Evolutionary conservation across 2,113 vertebrate genomes (phyloP), one percentile per base, ranked within the genome.

Genomic region (Lampris megalopsis): DNA sequence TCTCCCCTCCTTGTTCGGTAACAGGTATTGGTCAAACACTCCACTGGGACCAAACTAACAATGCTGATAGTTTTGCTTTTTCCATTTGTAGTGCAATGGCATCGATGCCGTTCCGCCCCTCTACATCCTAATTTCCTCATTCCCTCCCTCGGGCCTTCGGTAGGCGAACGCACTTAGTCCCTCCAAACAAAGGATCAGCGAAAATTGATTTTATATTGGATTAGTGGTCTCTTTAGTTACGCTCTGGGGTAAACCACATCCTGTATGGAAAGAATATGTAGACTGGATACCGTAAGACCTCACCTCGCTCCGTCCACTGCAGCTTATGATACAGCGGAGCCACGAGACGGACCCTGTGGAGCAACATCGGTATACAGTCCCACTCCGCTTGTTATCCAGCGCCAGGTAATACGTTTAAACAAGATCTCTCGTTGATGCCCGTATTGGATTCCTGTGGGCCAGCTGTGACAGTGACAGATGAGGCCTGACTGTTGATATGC

Each of bases 401-500:
- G 68, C 61, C 86, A 84, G 72, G 72, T 82, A 82, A 86, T 85
- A 58, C 62, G 59, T 80, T 70, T 75, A 77, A 83, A 75, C 65
- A 79, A 67, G 82, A 65, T 76, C 72, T 85, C 48, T 83, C 68
- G 45, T 72, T 70, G 79, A 65, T 73, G 71, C 69, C 80, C 67
- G 77, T 86, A 72, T 79, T 86, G 73, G 66, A 88, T 90, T 83
- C 68, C 69, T 69, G 70, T 48, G 61, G 68, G 63, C 71, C 76
- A 64, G 63, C 62, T 13, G 41, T 81, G 87, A 87, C 85, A 87
- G 72, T 86, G 80, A 88, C 80, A 81, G 80, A 85, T 81, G 85
- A 87, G 73, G 66, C 72, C 71, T 68, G 48, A 36, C 53, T 69
- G 41, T 48, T 50, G 50, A 13, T 58, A 53, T 67, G 38, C 41